Conservation (phyloP, 2,113 vertebrate species). For the Asarcornis scutulata region DNA sequence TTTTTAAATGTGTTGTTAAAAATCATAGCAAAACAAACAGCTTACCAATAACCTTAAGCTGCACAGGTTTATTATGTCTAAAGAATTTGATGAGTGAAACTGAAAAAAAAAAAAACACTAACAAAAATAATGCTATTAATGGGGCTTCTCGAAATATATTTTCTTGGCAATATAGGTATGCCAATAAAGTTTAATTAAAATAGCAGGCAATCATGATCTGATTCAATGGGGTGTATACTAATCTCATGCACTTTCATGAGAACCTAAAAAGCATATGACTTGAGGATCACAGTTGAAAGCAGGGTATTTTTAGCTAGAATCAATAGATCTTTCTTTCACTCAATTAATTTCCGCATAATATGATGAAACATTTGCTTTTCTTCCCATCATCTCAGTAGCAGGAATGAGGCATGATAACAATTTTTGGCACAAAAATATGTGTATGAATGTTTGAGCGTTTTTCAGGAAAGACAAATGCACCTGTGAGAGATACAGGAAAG, state of each 20-base stretch:
- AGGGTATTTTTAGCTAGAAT: conserved; percentile 35
- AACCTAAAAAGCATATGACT: conserved; percentile 45
- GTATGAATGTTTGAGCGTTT: not conserved
- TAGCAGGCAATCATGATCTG: conserved; percentile 11
- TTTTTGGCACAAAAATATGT: not conserved
- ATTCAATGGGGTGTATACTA: conserved; percentile 48
- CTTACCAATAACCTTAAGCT: not conserved
- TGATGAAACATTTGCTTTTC: conserved; percentile 8
- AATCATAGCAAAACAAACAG: not conserved
- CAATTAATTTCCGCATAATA: conserved; percentile 47
- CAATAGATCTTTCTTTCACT: conserved; percentile 50
- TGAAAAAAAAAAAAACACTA: not conserved
- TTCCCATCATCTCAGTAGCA: conserved; percentile 16
- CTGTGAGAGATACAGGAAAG: not conserved
- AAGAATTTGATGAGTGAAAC: conserved; percentile 5
- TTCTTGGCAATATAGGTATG: conserved; percentile 32
- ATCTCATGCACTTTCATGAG: conserved; percentile 5
- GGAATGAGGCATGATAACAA: not conserved
- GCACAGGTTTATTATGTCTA: not conserved
- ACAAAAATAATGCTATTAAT: conserved; percentile 31
- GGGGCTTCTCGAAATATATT: not conserved
- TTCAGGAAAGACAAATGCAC: not conserved
- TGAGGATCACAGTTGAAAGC: conserved; percentile 35
- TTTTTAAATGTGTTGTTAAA: not conserved
- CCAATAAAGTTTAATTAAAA: conserved; percentile 66